Conservation (phyloP, 2,113 vertebrate species). For the Lasiurus cinereus region DNA sequence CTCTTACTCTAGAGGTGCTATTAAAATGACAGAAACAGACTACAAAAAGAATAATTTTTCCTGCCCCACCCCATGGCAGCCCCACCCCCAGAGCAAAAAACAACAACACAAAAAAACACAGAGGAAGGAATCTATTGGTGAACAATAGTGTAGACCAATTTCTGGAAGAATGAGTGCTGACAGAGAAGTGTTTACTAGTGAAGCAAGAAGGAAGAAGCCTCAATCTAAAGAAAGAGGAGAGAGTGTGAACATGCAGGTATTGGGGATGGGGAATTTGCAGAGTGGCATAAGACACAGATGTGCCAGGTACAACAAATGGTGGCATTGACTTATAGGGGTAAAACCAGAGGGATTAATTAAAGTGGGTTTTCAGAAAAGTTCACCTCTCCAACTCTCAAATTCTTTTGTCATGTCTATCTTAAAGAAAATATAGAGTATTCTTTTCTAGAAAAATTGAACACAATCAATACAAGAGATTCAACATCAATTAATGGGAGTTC, state of each 20-base stretch:
- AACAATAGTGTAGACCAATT: neutral
- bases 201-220: neutral
- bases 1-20: conserved; percentile 3
- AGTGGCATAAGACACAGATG: neutral
- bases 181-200: neutral
- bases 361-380: neutral
- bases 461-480: neutral
- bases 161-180: neutral
- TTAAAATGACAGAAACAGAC: conserved; percentile 11
- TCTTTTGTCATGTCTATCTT: neutral
- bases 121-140: neutral
- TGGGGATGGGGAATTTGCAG: no score
- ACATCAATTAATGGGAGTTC: neutral
- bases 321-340: neutral
- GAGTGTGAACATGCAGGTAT: no score
- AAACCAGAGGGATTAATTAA: neutral
- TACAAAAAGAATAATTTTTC: neutral
- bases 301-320: neutral
- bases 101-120: no score
- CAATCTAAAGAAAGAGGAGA: neutral
- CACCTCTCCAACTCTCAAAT: neutral
- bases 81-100: neutral
- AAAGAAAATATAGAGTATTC: neutral
- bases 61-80: neutral
- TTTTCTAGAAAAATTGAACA: neutral